Evolutionary conservation across 2,888 invertebrate species (phyloP).

Genomic region (Germaria angustata): DNA sequence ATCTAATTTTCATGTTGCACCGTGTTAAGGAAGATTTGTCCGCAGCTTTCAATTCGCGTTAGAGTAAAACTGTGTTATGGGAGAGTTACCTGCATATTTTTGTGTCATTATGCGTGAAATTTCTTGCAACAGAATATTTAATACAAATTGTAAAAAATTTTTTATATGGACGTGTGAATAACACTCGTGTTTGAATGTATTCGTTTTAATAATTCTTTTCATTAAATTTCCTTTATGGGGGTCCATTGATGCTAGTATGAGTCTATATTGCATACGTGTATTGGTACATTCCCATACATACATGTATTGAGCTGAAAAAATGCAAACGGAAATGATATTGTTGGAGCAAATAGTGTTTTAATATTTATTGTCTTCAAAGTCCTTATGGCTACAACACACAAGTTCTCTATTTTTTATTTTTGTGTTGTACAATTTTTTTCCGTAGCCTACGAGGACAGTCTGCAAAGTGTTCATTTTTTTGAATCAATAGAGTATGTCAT

Average conservation of each 20-base stretch:
- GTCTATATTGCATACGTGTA: background rate
- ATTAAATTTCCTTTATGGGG: constrained; percentile 29
- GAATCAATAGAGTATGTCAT: too few relatives aligned
- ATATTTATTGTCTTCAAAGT: constrained; percentile 65
- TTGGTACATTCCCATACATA: background rate
- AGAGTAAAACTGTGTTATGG: too few relatives aligned
- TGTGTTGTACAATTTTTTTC: background rate
- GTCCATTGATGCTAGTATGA: background rate
- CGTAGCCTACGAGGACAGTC: background rate
- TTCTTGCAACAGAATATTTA: background rate
- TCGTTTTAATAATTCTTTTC: constrained; percentile 28
- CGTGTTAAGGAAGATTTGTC: too few relatives aligned
- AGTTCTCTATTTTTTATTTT: background rate
- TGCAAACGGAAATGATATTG: constrained; percentile 52
- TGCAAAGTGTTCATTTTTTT: background rate
- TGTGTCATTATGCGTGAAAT: too few relatives aligned
- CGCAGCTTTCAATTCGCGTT: too few relatives aligned
- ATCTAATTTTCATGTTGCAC: too few relatives aligned
- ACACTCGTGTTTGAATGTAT: constrained; percentile 11
- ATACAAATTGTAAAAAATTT: constrained; percentile 6
- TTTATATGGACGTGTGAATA: background rate
- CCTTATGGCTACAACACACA: constrained; percentile 54
- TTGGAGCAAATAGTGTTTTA: constrained; percentile 57
- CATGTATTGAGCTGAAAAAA: constrained; percentile 6
- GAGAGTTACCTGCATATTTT: too few relatives aligned